phyloP scores from a whole-genome alignment of 2,888 invertebrate genomes.

The Diadegma fenestrale region DNA sequence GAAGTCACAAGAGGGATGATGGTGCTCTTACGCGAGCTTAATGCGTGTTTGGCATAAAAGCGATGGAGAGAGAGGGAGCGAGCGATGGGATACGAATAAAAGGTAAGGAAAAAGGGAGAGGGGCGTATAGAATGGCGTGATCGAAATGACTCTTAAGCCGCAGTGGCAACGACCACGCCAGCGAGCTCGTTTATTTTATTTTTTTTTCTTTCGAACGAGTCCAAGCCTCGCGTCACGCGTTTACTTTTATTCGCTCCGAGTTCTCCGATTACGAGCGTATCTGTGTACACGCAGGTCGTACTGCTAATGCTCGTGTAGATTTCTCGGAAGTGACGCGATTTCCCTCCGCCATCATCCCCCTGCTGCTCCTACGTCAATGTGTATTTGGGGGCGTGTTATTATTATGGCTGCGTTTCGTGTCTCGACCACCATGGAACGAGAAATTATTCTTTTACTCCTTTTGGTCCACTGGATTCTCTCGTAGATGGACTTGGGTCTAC shows the following conservation, averaged over 20 bases:
- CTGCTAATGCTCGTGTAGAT: conserved; percentile 68
- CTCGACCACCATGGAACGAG: not conserved
- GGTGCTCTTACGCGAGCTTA: conserved; percentile 18
- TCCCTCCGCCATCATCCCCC: not conserved
- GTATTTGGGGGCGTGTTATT: conserved; percentile 7
- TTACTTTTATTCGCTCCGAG: conserved; percentile 60
- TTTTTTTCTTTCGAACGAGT: conserved; percentile 50
- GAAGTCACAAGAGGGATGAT: not conserved
- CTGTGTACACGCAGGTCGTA: conserved; percentile 52
- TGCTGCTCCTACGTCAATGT: not conserved
- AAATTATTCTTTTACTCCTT: not conserved
- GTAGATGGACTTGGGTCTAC: not conserved
- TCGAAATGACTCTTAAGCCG: conserved; percentile 69
- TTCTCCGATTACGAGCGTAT: conserved; percentile 62
- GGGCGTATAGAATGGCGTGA: conserved; percentile 67
- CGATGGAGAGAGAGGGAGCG: not conserved
- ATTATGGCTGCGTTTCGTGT: not conserved
- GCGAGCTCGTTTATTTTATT: conserved; percentile 40
- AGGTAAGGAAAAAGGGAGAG: not conserved
- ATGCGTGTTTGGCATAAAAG: conserved; percentile 15
- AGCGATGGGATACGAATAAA: not conserved
- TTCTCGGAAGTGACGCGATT: conserved; percentile 66
- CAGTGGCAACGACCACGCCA: conserved; percentile 58
- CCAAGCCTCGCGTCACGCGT: conserved; percentile 57
- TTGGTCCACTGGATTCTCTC: not conserved